A percentile compares a stretch with the other conserved stretches of the same genome.
These are phyloP conservation scores for Halocynthia roretzi DNA, from an alignment of 23 tunicate genomes.

Conservation along the genomic window DNA sequence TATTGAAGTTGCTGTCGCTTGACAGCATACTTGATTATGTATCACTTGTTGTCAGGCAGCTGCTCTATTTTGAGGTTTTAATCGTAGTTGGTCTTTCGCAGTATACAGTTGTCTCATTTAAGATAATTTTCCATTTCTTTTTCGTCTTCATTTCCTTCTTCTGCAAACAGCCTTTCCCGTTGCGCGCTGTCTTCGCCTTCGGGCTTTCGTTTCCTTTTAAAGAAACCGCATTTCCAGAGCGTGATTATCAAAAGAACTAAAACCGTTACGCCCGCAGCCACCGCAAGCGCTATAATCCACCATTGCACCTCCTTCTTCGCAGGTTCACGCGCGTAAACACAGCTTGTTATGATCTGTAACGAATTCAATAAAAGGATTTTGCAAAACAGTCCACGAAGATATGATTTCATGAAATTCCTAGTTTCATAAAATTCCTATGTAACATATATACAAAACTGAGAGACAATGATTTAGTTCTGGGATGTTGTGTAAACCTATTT, in stretches of 20 bases:
- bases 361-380: not conserved
- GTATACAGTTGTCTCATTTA: not conserved
- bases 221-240: slow-evolving; percentile 89
- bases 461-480: too few species aligned
- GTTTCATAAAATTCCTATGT: slow-evolving; percentile 3
- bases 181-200: slow-evolving; percentile 27
- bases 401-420: not conserved
- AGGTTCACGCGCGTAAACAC: slow-evolving; percentile 19
- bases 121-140: slow-evolving; percentile 22
- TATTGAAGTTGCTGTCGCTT: too few species aligned
- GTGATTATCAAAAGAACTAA: slow-evolving; percentile 58
- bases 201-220: slow-evolving; percentile 48
- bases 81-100: too few species aligned
- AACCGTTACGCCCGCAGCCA: slow-evolving; percentile 65
- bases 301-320: slow-evolving; percentile 28
- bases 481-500: too few species aligned
- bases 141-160: slow-evolving; percentile 11
- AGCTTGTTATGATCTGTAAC: slow-evolving; percentile 54
- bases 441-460: too few species aligned
- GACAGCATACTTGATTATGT: too few species aligned
- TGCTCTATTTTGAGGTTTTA: too few species aligned
- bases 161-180: slow-evolving; percentile 11
- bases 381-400: too few species aligned
- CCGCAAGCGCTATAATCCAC: slow-evolving; percentile 77
- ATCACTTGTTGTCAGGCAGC: too few species aligned